Base-by-base conservation (phyloP, 2,888 invertebrate genomes). In the Lepidochitona cinerea region DNA sequence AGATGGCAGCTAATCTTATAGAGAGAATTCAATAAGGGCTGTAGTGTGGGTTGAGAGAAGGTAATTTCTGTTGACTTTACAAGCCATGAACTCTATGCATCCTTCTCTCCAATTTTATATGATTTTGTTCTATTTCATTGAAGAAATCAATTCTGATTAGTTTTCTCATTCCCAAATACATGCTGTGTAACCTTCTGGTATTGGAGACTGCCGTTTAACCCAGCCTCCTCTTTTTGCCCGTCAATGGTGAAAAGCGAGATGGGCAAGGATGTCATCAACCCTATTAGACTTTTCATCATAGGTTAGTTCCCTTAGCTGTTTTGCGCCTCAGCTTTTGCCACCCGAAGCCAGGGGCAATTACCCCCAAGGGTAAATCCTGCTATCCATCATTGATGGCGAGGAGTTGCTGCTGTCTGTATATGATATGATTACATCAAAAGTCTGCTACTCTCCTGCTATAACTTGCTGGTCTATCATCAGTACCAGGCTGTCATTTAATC, bases 71-170 rank as follows among this genome's bases (percentile, higher is more conserved):
- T 59, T 59, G 26, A 59, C 26, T 59, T 14, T 59, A 59, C 59
- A 59, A 18, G 32, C 12, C 26, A 23, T 59, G 59, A 59, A 59
- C 59, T 59, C 1, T 59, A 32, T 59, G 29, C 23, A 59, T 29
- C 26, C 29, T 59, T 23, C 59, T 59, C 26, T 23, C 59, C 59
- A 59, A 59, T 59, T 59, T 59, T 32, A 59, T 59, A 23, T 26
- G 59, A 59, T 59, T 59, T 59, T 59, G 59, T 59, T 59, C 59
- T 59, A 59, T 32, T 59, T 59, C 59, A 59, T 59, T 59, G 59
- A 59, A 23, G 26, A 32, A 59, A 59, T 59, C 23, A 59, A 29
- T 59, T 59, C 59, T 23, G 59, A 59, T 59, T 59, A 59, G 23
- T 59, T 59, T 29, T 49, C 23, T 49, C 49, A n/a, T 23, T 23